Conservation (phyloP, 2,113 vertebrate species). For the Choloepus hoffmanni region DNA sequence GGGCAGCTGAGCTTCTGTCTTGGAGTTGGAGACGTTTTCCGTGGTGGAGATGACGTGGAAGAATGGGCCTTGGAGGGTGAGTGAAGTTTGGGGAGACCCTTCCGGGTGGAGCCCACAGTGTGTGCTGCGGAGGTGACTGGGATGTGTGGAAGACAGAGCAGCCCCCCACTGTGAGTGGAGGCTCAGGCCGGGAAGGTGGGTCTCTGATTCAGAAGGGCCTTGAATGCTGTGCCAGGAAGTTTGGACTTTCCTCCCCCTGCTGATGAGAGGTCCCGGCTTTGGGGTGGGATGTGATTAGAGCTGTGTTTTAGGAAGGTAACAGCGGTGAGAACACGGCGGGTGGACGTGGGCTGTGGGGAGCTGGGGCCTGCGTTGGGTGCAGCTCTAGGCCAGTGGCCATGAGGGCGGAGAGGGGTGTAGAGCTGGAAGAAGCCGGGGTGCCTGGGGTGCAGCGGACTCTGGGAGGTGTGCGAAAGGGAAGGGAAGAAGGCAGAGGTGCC, state of each 20-base stretch:
- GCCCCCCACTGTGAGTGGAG: background rate
- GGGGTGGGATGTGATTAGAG: too few species aligned
- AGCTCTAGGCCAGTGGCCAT: background rate
- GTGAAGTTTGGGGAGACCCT: background rate
- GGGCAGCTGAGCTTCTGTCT: background rate
- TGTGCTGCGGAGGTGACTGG: rapidly evolving
- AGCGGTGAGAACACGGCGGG: background rate
- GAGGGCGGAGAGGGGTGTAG: background rate
- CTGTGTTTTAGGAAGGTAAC: background rate
- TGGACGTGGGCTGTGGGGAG: background rate
- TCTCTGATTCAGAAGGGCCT: background rate
- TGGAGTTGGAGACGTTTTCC: background rate
- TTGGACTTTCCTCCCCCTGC: background rate
- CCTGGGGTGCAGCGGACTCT: rapidly evolving
- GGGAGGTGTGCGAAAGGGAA: background rate
- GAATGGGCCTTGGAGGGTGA: background rate
- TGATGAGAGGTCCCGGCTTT: background rate
- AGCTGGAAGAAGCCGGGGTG: background rate
- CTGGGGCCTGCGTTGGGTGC: background rate
- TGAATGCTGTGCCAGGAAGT: background rate
- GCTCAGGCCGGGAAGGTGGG: background rate
- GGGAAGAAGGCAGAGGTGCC: background rate
- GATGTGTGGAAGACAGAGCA: background rate
- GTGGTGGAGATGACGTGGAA: background rate
- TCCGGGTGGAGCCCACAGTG: background rate